phyloP scores from a whole-genome alignment of 2,113 vertebrate genomes.

The Solea solea region DNA sequence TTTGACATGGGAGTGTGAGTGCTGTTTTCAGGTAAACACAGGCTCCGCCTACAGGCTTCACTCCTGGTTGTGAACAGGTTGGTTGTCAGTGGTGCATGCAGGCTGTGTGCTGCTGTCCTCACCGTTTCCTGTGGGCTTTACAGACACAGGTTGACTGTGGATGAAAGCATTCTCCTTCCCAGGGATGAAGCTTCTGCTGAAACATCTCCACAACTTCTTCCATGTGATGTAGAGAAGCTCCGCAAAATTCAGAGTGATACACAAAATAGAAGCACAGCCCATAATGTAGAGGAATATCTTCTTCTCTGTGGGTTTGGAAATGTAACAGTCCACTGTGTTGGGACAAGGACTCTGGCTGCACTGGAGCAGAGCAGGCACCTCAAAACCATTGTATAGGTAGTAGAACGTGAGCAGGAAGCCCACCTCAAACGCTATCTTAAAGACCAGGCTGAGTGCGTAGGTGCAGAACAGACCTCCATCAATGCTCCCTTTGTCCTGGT shows the following conservation, averaged over 20 bases:
- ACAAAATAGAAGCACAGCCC: conserved; percentile 84
- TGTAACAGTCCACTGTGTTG: conserved; percentile 86
- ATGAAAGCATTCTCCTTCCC: conserved; percentile 15
- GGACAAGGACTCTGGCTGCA: conserved; percentile 87
- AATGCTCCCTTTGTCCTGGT: conserved; percentile 76
- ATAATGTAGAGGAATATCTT: conserved; percentile 88
- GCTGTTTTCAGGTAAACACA: too few relatives aligned
- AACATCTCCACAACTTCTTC: conserved; percentile 80
- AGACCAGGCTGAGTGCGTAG: conserved; percentile 85
- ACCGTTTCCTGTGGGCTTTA: conserved; percentile 20
- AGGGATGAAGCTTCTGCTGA: conserved; percentile 64
- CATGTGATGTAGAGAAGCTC: conserved; percentile 87
- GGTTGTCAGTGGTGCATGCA: conserved; percentile 28
- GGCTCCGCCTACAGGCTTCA: not conserved
- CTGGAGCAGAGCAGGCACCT: conserved; percentile 80
- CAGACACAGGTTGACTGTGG: not conserved
- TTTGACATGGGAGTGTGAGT: too few relatives aligned
- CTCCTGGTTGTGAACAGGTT: conserved; percentile 1
- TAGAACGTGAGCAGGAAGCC: conserved; percentile 87
- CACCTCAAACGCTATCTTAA: conserved; percentile 86
- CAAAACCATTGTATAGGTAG: conserved; percentile 86
- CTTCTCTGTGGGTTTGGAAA: conserved; percentile 88
- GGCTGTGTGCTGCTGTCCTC: not conserved
- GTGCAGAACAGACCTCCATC: conserved; percentile 87
- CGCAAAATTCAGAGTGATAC: conserved; percentile 82